Base-by-base conservation (phyloP, 2,113 vertebrate species). In the Talpa occidentalis region DNA sequence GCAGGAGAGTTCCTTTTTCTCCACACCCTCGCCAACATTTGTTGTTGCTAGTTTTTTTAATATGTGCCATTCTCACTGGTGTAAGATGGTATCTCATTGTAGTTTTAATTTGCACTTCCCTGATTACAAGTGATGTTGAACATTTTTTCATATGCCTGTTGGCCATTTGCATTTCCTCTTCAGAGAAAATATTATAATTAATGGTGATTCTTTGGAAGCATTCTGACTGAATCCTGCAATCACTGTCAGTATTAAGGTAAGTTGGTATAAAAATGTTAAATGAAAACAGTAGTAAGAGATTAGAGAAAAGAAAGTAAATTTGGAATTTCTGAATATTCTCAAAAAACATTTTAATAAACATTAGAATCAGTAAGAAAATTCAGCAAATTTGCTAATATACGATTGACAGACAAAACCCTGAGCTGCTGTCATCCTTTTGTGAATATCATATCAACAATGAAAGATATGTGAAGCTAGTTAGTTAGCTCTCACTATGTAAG, bases 321-420 rank as follows among this genome's bases (percentile, higher is more conserved):
- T 89, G 30, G 12, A 67, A 24, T 82, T 94, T 84, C 37, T 87
- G 8, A 21, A 69, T 90, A n/a, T n/a, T n/a, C n/a, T n/a, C n/a
- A n/a, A n/a, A 26, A 73, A 40, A 40, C 8, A 47, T 90, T 72
- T 89, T 67, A 76, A 54, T 24, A 69, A 88, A 78, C 12, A 35
- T 21, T 78, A n/a, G 35, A 73, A 82, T 40, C 40, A 59, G 35
- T 67, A 47, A 42, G 10, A 7, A 16, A 66, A 8, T 84, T 66
- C 10, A 56, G 26, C 6, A 35, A 60, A 79, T 7, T 69, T 82
- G 14, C 59, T 49, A 37, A 59, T 5, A 22, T 64, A 91, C 73
- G 15, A 28, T 40, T 6, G 30, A 85, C 22, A 19, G 62, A n/a
- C 11, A 82, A 91, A 72, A 70, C 19, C 73, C 19, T 59, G 30